Conservation (phyloP, 2,888 invertebrate genomes). For the Chrysotoxum bicinctum region DNA sequence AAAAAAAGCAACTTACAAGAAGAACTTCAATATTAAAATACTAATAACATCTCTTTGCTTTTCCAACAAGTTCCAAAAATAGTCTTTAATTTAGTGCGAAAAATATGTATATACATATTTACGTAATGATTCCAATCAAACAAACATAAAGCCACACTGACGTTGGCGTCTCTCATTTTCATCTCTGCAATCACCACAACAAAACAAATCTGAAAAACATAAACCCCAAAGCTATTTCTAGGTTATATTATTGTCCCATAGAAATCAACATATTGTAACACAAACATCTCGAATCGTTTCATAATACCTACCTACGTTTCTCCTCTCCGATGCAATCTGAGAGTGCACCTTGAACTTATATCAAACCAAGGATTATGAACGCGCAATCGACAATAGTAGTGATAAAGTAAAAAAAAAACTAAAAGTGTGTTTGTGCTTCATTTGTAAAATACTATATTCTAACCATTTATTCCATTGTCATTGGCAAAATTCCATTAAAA, state of each 20-base stretch:
- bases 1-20: no score
- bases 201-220: neutral
- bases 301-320: neutral
- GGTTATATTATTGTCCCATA: constrained; percentile 30
- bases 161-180: neutral
- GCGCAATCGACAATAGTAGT: constrained; percentile 14
- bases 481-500: constrained; percentile 64
- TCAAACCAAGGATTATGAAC: constrained; percentile 25
- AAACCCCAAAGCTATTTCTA: constrained; percentile 12
- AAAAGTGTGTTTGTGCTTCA: constrained; percentile 10
- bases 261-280: constrained; percentile 17
- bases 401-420: constrained; percentile 26
- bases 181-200: neutral
- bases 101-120: neutral
- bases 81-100: constrained; percentile 1
- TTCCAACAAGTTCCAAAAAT: neutral
- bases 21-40: neutral
- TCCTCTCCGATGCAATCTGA: neutral
- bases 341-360: constrained; percentile 49
- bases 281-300: constrained; percentile 8
- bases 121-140: constrained; percentile 24
- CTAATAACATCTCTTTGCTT: neutral
- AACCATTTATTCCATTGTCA: constrained; percentile 29
- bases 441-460: constrained; percentile 16
- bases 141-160: constrained; percentile 10